Conservation (phyloP, 2,797 vertebrate genomes). For the Nannoperca obscura region DNA sequence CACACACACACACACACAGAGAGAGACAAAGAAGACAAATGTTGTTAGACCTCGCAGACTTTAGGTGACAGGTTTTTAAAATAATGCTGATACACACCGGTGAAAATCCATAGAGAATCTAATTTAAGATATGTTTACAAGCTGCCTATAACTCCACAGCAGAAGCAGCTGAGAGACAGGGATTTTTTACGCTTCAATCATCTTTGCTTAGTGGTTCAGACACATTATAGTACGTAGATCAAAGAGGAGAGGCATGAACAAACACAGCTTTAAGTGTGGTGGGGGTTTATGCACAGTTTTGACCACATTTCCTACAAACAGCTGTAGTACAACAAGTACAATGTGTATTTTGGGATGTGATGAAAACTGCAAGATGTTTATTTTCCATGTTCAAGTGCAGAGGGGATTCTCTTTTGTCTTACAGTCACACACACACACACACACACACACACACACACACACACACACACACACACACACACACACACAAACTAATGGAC, state of each 20-base stretch:
- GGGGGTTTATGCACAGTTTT: not conserved
- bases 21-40: slow-evolving; percentile 24
- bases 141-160: slow-evolving; percentile 15
- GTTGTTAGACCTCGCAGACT: slow-evolving; percentile 17
- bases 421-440: slow-evolving; percentile 5
- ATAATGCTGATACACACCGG: not conserved
- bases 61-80: slow-evolving; percentile 10
- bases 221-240: not conserved
- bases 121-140: slow-evolving; percentile 6
- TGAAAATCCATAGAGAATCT: not conserved
- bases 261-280: not conserved
- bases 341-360: slow-evolving; percentile 9
- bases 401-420: slow-evolving; percentile 1
- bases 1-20: slow-evolving; percentile 20
- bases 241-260: slow-evolving; percentile 34
- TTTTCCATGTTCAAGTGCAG: slow-evolving; percentile 1
- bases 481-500: not conserved
- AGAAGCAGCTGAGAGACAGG: slow-evolving; percentile 2
- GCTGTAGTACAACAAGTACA: not conserved
- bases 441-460: slow-evolving; percentile 9
- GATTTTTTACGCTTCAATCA: slow-evolving; percentile 31
- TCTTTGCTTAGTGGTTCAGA: slow-evolving; percentile 25
- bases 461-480: slow-evolving; percentile 4
- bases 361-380: not conserved
- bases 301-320: slow-evolving; percentile 26